Evolutionary conservation across 2,888 invertebrate genomes (phyloP).

Genomic region (Conchocele bisecta): DNA sequence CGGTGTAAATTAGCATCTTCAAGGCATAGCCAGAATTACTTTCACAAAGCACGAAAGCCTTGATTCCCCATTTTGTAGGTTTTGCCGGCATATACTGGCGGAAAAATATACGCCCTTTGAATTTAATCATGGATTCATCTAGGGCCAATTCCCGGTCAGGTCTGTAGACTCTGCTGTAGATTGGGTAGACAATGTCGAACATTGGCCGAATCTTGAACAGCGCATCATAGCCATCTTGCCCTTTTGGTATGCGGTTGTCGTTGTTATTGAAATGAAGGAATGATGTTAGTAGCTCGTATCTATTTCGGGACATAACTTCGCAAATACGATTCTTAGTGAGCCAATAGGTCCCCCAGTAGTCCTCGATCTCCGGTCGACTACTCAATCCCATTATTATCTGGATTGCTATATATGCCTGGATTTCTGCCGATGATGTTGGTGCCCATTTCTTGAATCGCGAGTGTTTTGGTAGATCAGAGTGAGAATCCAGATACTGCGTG

Average conservation of each 20-base stretch:
- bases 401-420: slow-evolving; percentile 25
- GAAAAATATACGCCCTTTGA: too few relatives aligned
- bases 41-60: too few relatives aligned
- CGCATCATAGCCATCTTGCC: slow-evolving; percentile 7
- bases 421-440: slow-evolving; percentile 8
- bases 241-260: not conserved
- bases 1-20: not conserved
- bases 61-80: too few relatives aligned
- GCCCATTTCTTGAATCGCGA: slow-evolving; percentile 16
- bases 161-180: not conserved
- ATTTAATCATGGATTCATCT: too few relatives aligned
- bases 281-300: slow-evolving; percentile 22
- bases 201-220: slow-evolving; percentile 19
- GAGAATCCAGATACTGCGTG: slow-evolving; percentile 17
- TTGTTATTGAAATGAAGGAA: slow-evolving; percentile 25
- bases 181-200: not conserved
- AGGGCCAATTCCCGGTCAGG: slow-evolving; percentile 20
- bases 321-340: slow-evolving; percentile 11
- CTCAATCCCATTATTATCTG: slow-evolving; percentile 32
- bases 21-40: not conserved
- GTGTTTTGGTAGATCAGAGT: not conserved
- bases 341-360: slow-evolving; percentile 25
- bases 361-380: slow-evolving; percentile 12
- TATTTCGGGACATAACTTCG: slow-evolving; percentile 22
- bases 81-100: too few relatives aligned